Evolutionary conservation across 2,113 vertebrate genomes (phyloP), one percentile per base, ranked within the genome.

Genomic region (Ptychochromis oligacanthus): DNA sequence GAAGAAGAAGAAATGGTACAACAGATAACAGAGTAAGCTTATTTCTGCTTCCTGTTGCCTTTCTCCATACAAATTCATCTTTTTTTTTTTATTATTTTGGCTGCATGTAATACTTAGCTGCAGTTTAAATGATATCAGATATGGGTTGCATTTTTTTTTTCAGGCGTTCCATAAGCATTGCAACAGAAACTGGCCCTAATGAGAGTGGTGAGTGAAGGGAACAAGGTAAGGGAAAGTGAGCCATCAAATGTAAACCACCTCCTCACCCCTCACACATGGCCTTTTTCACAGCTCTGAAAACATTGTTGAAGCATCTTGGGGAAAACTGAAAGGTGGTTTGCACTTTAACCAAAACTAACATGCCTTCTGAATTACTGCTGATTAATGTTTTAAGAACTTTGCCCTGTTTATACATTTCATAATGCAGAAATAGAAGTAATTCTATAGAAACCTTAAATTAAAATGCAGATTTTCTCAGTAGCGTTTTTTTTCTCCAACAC

Each of bases 161-260:
- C 28, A 12, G 28, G 5, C 61, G 52, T 7, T 49, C 46, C n/a
- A n/a, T 46, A 58, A 65, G 22, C 26, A 72, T 14, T 65, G 81
- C 79, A 79, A 61, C 2, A 38, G 85, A 86, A 90, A 80, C 83
- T 14, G 86, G 87, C 38, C 43, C 43, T 40, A 75, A 70, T 81
- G 77, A 79, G 81, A 22, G 70, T 15, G 85, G 56, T 75, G 90
- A 92, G 84, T 87, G 86, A 93, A 46, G 57, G 18, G 40, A 89
- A 82, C 87, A 85, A 89, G 87, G 83, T 74, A 58, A 70, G 82
- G 55, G 62, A 91, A 79, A 67, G 83, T 85, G 67, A 57, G 75
- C 36, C 88, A 59, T 78, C 62, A 55, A 49, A 83, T n/a, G 38
- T 60, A 76, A 76, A 57, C 15, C 76, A 56, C 74, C 72, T 57